Conservation (phyloP, 2,888 invertebrate genomes). For the Aphidius colemani region DNA sequence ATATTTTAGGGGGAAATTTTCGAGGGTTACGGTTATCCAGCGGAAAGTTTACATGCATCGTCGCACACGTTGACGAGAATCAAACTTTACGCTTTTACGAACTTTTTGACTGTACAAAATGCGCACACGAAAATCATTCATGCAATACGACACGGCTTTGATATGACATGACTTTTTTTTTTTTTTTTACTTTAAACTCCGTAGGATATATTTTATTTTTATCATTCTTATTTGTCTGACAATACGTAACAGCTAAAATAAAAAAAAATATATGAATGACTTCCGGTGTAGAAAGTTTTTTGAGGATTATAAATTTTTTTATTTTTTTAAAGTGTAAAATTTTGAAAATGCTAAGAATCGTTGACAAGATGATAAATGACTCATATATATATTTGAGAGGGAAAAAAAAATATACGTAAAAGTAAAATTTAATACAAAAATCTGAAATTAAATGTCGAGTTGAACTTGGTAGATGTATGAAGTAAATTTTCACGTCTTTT, state of each 20-base stretch:
- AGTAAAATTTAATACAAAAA: neutral
- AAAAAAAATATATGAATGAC: too few species aligned
- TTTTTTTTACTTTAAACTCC: slow-evolving; percentile 2
- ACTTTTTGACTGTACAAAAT: slow-evolving; percentile 23
- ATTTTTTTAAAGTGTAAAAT: neutral
- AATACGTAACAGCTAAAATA: too few species aligned
- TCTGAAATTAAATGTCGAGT: neutral
- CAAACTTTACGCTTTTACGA: slow-evolving; percentile 28
- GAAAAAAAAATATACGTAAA: neutral
- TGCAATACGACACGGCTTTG: slow-evolving; percentile 19
- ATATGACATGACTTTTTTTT: slow-evolving; percentile 17
- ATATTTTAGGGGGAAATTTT: too few species aligned
- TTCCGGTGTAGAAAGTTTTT: neutral
- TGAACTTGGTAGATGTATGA: too few species aligned
- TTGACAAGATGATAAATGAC: too few species aligned
- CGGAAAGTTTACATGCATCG: slow-evolving; percentile 29
- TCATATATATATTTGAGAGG: too few species aligned
- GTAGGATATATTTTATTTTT: neutral
- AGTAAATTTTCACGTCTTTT: neutral
- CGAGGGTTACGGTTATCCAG: slow-evolving; percentile 23
- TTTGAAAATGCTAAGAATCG: neutral
- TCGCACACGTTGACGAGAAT: slow-evolving; percentile 28
- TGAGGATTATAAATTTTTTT: too few species aligned
- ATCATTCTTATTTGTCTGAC: too few species aligned
- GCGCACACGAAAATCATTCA: slow-evolving; percentile 14